phyloP scores from a whole-genome alignment of 2,888 invertebrate species.

The Baccha elongata region DNA sequence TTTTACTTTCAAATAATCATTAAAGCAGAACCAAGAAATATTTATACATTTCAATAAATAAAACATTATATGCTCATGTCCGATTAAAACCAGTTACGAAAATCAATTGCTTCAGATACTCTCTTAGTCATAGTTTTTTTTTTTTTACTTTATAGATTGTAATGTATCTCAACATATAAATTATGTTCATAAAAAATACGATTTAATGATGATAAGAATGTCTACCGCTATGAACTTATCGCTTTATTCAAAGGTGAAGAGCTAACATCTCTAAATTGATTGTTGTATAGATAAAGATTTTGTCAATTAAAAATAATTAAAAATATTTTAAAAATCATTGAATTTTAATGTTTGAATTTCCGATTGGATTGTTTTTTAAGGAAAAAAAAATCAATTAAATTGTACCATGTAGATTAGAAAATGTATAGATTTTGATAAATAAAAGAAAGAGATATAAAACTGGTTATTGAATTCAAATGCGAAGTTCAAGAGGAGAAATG shows the following conservation, averaged over 20 bases:
- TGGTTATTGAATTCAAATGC: conserved; percentile 22
- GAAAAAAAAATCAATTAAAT: conserved; percentile 3
- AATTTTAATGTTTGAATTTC: background rate
- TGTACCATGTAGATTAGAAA: background rate
- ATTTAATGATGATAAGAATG: conserved; percentile 13
- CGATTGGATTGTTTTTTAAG: background rate
- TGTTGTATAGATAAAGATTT: conserved; percentile 5
- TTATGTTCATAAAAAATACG: conserved; percentile 13
- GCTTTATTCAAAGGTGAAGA: background rate
- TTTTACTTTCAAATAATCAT: conserved; percentile 66
- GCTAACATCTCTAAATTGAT: conserved; percentile 28
- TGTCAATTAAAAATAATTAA: conserved; percentile 18
- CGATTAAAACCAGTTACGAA: conserved; percentile 41
- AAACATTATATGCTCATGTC: too few species aligned
- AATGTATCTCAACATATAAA: background rate
- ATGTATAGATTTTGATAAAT: background rate
- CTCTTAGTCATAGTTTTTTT: background rate
- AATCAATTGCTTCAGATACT: conserved; percentile 8
- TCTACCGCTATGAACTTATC: background rate
- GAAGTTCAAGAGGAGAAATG: conserved; percentile 44
- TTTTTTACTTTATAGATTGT: background rate
- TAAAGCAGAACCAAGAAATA: conserved; percentile 55
- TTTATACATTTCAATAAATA: background rate
- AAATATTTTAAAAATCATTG: background rate
- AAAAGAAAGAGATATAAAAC: background rate